These are phyloP conservation scores for Drosophila trichaetosa DNA, from an alignment of 2,888 invertebrate species.

Conservation along the genomic window DNA sequence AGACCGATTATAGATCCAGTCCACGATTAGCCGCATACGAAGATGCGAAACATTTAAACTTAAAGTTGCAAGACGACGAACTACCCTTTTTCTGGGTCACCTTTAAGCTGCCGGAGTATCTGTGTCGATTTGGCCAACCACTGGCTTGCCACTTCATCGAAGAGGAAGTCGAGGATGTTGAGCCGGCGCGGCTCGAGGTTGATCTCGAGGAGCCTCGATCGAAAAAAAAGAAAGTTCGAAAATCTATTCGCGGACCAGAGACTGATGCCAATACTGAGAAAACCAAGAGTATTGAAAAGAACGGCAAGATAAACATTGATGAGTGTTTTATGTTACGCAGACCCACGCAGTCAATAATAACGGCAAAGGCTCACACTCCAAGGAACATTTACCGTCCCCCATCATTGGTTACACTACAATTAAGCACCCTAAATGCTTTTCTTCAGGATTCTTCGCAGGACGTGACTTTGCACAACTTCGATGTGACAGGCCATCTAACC, in stretches of 20 bases:
- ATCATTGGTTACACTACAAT: neutral
- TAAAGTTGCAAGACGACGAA: conserved; percentile 36
- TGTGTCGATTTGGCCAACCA: conserved; percentile 79
- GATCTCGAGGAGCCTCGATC: neutral
- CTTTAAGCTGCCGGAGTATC: conserved; percentile 68
- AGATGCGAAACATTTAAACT: neutral
- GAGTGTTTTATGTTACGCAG: neutral
- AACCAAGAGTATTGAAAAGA: neutral
- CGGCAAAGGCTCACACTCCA: neutral
- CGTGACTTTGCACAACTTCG: conserved; percentile 25
- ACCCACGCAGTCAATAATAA: neutral
- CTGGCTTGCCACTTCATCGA: conserved; percentile 77
- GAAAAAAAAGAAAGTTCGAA: conserved; percentile 6
- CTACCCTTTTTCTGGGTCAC: conserved; percentile 71
- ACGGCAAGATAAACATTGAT: neutral
- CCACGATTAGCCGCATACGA: neutral
- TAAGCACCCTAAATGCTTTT: fast-evolving
- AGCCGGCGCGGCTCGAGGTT: neutral
- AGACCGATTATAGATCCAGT: neutral
- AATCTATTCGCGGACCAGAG: neutral
- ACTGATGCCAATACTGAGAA: neutral
- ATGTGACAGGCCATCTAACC: conserved; percentile 10
- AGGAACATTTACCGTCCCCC: conserved; percentile 46
- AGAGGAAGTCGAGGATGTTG: conserved; percentile 48
- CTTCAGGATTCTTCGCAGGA: neutral